These are phyloP conservation scores for Frankliniella fusca DNA, from an alignment of 2,888 invertebrate genomes.

Conservation along the genomic window DNA sequence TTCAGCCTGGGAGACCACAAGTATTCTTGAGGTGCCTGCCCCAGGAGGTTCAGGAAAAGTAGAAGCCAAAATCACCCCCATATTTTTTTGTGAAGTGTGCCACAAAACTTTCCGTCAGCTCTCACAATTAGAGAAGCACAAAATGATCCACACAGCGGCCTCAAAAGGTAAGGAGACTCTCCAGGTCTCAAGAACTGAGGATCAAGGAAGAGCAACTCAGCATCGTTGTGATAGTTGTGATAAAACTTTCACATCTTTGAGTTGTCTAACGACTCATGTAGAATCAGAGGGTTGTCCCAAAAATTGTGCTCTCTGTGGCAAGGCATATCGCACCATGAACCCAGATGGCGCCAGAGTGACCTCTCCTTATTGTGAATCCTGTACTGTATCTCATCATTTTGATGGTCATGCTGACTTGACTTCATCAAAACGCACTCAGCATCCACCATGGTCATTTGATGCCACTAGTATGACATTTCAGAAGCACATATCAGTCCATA, in stretches of 20 bases:
- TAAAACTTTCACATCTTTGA: not conserved
- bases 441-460: not conserved
- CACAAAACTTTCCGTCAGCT: constrained; percentile 5
- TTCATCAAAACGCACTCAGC: not conserved
- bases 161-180: not conserved
- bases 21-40: not conserved
- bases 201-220: not conserved
- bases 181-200: not conserved
- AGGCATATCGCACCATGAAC: not conserved
- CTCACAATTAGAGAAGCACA: not conserved
- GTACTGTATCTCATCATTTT: constrained; percentile 8
- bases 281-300: constrained; percentile 10
- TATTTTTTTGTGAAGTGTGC: not conserved
- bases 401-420: constrained; percentile 3
- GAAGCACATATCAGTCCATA: not conserved
- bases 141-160: not conserved
- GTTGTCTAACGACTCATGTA: not conserved
- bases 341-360: not conserved
- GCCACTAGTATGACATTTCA: not conserved
- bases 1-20: not conserved
- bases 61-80: not conserved
- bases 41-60: not conserved
- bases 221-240: not conserved
- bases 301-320: constrained; percentile 19
- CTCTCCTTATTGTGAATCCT: not conserved